These are phyloP conservation scores for Columba janthina DNA, from an alignment of 2,113 vertebrate species.

Conservation along the genomic window DNA sequence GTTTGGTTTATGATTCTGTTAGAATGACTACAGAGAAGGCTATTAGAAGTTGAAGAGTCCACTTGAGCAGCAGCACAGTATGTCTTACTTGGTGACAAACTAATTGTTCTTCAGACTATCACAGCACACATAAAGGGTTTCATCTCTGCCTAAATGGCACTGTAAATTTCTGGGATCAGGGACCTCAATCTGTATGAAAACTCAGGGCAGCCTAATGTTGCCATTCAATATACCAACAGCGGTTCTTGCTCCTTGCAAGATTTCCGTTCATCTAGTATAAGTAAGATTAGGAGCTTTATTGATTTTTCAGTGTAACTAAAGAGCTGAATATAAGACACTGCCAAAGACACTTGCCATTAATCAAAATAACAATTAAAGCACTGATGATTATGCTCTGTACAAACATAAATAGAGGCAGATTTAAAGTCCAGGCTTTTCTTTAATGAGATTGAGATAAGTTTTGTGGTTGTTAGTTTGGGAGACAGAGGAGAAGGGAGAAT, in stretches of 20 bases:
- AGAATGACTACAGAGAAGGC: neutral
- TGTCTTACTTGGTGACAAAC: neutral
- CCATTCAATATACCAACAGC: neutral
- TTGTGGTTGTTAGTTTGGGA: neutral
- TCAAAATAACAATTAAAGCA: neutral
- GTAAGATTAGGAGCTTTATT: neutral
- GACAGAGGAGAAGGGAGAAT: neutral
- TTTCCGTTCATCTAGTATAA: neutral
- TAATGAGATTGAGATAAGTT: neutral
- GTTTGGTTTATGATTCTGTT: neutral
- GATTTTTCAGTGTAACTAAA: neutral
- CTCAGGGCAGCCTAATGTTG: neutral
- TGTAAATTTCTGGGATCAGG: neutral
- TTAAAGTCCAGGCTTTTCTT: neutral
- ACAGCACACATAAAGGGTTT: neutral
- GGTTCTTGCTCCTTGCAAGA: neutral
- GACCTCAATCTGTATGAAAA: neutral
- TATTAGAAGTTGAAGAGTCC: neutral
- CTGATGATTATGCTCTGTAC: neutral
- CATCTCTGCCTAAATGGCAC: neutral
- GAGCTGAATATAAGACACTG: neutral
- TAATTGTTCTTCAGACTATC: neutral
- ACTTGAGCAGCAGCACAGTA: neutral
- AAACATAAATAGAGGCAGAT: neutral
- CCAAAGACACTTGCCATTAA: neutral